Evolutionary conservation across 1,140 invertebrate genomes (phyloP).

Genomic region (Camponotus floridanus): DNA sequence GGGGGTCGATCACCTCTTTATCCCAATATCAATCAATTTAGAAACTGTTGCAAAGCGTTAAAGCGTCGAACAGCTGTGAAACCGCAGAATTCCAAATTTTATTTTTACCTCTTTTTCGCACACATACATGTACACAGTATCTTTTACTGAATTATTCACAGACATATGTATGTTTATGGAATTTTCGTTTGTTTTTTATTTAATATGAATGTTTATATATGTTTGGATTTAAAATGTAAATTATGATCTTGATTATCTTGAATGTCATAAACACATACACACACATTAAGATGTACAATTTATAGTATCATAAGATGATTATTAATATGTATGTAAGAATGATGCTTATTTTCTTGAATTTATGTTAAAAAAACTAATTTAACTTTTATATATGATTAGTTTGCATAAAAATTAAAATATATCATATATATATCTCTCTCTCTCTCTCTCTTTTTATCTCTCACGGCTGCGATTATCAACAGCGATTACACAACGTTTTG

Average conservation of each 20-base stretch:
- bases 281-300: neutral
- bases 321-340: neutral
- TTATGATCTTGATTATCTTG: neutral
- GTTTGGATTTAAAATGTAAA: neutral
- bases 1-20: slow-evolving; percentile 27
- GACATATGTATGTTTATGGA: too few relatives aligned
- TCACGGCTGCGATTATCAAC: too few relatives aligned
- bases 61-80: neutral
- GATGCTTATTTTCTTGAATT: neutral
- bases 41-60: neutral
- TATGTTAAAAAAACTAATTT: slow-evolving; percentile 1
- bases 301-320: neutral
- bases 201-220: neutral
- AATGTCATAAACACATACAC: neutral
- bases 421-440: neutral
- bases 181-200: neutral
- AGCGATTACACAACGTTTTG: neutral
- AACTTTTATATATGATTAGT: neutral
- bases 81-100: neutral
- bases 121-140: too few relatives aligned
- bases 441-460: too few relatives aligned
- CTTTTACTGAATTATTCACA: neutral
- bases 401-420: neutral
- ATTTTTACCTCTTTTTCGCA: neutral
- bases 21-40: slow-evolving; percentile 12